phyloP scores from a whole-genome alignment of 1,140 invertebrate genomes.

The Himalopsyche phryganea region DNA sequence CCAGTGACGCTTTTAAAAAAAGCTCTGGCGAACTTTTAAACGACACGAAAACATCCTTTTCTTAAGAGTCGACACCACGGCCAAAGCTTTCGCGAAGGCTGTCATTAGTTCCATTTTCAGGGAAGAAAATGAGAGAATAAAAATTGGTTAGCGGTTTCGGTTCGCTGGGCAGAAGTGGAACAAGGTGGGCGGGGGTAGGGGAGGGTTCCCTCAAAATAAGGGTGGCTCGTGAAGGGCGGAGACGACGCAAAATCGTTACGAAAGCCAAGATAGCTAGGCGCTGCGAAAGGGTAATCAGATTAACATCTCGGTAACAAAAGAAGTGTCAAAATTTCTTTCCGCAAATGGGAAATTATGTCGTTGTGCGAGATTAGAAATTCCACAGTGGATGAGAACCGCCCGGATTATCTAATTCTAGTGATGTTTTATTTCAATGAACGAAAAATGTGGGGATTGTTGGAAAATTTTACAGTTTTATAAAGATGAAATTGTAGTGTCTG shows the following conservation, averaged over 20 bases:
- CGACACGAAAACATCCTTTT: conserved; percentile 3
- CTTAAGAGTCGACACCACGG: not conserved
- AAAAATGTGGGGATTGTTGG: no score
- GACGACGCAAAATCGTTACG: conserved; percentile 22
- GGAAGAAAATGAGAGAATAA: conserved; percentile 17
- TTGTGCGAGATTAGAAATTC: not conserved
- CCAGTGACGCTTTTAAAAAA: not conserved
- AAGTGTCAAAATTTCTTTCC: conserved; percentile 13
- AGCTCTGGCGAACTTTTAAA: not conserved
- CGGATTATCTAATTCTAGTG: no score
- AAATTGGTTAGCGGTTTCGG: conserved; percentile 28
- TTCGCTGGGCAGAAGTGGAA: conserved; percentile 3
- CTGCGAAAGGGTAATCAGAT: conserved; percentile 27
- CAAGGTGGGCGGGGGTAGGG: not conserved
- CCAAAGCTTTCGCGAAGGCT: conserved; percentile 23
- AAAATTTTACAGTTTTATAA: no score
- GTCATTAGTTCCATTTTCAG: conserved; percentile 26
- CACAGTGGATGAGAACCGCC: no score
- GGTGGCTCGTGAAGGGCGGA: conserved; percentile 1
- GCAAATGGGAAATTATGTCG: conserved; percentile 8
- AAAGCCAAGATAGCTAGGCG: conserved; percentile 13
- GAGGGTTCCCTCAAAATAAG: not conserved
- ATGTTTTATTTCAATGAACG: no score
- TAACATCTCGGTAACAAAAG: conserved; percentile 25
- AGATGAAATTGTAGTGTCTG: no score